These are phyloP conservation scores for Corythornis vintsioides DNA, from an alignment of 2,113 vertebrate genomes.

Conservation along the genomic window DNA sequence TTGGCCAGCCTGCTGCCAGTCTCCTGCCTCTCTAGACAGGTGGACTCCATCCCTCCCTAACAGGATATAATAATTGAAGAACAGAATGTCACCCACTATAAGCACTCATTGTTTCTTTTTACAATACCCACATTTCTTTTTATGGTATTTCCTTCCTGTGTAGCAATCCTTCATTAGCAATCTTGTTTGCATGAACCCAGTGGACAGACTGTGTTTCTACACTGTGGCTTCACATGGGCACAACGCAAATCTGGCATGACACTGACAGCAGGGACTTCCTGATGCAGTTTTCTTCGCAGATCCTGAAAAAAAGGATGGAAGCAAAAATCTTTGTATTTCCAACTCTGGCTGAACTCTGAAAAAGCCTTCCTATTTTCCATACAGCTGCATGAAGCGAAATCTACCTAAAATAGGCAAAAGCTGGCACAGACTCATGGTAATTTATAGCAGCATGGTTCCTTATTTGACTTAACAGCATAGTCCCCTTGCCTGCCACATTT, in stretches of 20 bases:
- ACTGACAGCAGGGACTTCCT: background rate
- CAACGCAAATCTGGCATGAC: background rate
- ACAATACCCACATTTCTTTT: background rate
- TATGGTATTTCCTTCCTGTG: background rate
- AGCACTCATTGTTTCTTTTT: background rate
- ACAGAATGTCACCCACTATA: background rate
- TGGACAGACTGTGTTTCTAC: background rate
- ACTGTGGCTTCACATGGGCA: rapidly evolving
- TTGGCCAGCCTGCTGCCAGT: background rate
- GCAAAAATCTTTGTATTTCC: background rate
- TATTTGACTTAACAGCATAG: background rate
- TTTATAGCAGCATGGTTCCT: background rate
- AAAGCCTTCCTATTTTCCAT: background rate
- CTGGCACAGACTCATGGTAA: background rate
- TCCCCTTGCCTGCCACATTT: background rate
- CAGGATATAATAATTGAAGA: background rate
- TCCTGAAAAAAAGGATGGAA: background rate
- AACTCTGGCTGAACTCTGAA: background rate
- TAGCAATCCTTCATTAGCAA: background rate
- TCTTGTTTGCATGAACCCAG: background rate
- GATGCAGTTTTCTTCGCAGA: background rate
- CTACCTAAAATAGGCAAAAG: background rate
- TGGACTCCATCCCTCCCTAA: background rate
- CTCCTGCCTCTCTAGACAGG: background rate
- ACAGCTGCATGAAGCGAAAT: background rate